Base-by-base conservation (phyloP, 2,797 vertebrate genomes). In the Peromyscus attwateri region DNA sequence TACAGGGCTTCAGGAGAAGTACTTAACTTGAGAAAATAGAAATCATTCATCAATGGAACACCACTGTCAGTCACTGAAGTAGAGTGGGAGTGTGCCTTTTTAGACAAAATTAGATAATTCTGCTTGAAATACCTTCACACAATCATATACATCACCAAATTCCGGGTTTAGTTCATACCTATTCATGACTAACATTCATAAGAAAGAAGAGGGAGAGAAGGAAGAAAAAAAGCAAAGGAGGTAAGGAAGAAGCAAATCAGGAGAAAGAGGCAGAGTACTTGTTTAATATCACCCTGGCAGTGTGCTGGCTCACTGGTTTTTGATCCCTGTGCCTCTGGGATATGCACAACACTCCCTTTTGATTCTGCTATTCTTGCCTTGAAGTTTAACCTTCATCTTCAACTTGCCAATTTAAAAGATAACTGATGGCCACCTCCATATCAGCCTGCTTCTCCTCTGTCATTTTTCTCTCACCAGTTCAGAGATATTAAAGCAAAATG, bases 121-220 rank as follows among this genome's bases (percentile, higher is more conserved):
- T 82, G 21, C 66, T 92, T 85, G 31, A 93, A 96, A 96, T 93
- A 73, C 14, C 40, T 96, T 91, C 73, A 68, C 88, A 37, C 64
- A 94, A 89, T 93, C 76, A 92, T 49, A 43, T 40, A 92, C 89
- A 96, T 94, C 60, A 93, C 84, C 85, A 89, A 92, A 92, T 77
- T 70, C 5, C 19, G 85, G n/a, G 7, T 90, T 93, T 87, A 60
- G n/a, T 64, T 91, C 23, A 91, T 89, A 55, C 17, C n/a, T 95
- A 46, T 13, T 91, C 6, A 81, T 88, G 23, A 85, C 3, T 16
- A 90, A 46, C 27, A 9, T 34, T 90, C 37, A 70, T 89, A 79
- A 27, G 4, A 85, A 77, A 25, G 21, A 3, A 21, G 34, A 60
- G 46, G 12, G 34, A 62, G 5, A 70, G 40, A 25, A 75, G 31